Conservation (phyloP, 2,888 invertebrate genomes). For the Cataglyphis albicans region DNA sequence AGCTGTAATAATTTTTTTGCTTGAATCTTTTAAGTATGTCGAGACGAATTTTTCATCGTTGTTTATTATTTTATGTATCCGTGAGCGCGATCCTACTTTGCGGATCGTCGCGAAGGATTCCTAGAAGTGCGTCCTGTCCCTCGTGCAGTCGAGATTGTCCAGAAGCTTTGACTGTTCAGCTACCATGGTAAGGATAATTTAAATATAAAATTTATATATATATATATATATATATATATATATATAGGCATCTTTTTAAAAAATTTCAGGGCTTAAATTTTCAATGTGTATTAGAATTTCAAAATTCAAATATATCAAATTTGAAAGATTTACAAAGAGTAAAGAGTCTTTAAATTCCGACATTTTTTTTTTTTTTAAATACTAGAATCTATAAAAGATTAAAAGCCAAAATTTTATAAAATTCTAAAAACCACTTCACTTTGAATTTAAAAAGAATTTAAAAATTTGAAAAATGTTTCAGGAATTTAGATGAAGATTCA, state of each 20-base stretch:
- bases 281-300: not conserved
- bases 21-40: constrained; percentile 55
- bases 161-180: constrained; percentile 57
- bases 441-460: not conserved
- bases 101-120: constrained; percentile 58
- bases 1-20: not conserved
- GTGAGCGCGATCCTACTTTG: constrained; percentile 43
- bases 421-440: not conserved
- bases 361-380: not conserved
- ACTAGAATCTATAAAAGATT: not conserved
- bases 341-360: not conserved
- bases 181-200: constrained; percentile 70
- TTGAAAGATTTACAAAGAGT: not conserved
- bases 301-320: not conserved
- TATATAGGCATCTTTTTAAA: not conserved
- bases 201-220: not conserved
- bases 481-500: constrained; percentile 14
- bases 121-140: constrained; percentile 68
- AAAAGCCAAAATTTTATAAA: not conserved
- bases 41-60: constrained; percentile 20
- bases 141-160: constrained; percentile 69
- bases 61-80: constrained; percentile 45
- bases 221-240: not conserved
- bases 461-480: constrained; percentile 19
- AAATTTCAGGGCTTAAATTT: not conserved